phyloP scores from a whole-genome alignment of 2,888 invertebrate species.

The Oscheius sp. region DNA sequence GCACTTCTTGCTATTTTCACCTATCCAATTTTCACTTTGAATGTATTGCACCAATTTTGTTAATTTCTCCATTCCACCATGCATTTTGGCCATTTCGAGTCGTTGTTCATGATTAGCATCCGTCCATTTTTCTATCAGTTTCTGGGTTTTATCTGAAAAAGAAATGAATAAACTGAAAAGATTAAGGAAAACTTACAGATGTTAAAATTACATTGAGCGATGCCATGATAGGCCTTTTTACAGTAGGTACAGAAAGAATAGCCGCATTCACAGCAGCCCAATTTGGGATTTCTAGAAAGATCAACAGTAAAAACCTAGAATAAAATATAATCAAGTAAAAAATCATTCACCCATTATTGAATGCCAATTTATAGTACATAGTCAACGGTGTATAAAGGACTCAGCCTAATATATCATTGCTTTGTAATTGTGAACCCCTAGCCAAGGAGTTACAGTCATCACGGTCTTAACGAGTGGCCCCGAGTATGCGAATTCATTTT shows the following conservation, averaged over 20 bases:
- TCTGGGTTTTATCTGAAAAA: neutral
- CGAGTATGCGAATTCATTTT: too few relatives aligned
- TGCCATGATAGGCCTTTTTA: slow-evolving; percentile 76
- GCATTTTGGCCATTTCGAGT: neutral
- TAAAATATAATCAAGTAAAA: too few relatives aligned
- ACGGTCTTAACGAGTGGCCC: too few relatives aligned
- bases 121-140: neutral
- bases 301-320: too few relatives aligned
- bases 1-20: slow-evolving; percentile 76
- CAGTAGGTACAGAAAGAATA: slow-evolving; percentile 77
- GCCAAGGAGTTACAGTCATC: too few relatives aligned
- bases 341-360: too few relatives aligned
- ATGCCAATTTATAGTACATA: too few relatives aligned
- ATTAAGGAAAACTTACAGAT: neutral
- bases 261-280: slow-evolving; percentile 75
- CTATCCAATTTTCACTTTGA: slow-evolving; percentile 75
- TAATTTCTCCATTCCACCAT: neutral
- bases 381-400: neutral
- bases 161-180: neutral
- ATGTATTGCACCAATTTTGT: neutral
- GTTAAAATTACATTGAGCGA: slow-evolving; percentile 74
- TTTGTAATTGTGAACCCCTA: too few relatives aligned
- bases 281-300: slow-evolving; percentile 11
- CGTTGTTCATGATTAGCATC: neutral
- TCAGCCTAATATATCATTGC: too few relatives aligned